Base-by-base conservation (phyloP, 2,797 vertebrate species). In the Falco biarmicus region DNA sequence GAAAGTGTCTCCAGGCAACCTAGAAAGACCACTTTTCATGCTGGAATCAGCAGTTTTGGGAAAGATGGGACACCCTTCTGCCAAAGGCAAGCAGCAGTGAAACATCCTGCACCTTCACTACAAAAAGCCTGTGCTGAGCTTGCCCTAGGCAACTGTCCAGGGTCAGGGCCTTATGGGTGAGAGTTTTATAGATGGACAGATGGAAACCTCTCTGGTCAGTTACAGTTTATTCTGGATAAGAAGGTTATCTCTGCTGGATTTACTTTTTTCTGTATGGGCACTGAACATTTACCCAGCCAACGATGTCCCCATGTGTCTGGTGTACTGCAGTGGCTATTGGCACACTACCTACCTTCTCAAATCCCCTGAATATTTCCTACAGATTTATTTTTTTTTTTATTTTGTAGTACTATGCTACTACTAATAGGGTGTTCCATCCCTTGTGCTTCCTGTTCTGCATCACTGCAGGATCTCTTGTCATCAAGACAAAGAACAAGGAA, bases 271-370 rank as follows among this genome's bases (percentile, higher is more conserved):
- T 89, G 43, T 51, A 65, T 10, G 56, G 59, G 39, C 47, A 61
- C 24, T 6, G 19, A 85, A 57, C 20, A 64, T 57, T 81, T 84
- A 47, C 56, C 60, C 53, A 57, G 39, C 28, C 28, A 45, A 8
- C 1, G 1, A 34, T n/a, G 31, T 70, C 8, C 50, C 12, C 3
- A 0, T 5, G 4, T 59, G 16, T 16, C 56, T 59, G 32, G 3
- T 18, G 19, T 28, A 45, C 21, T 68, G 51, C 32, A 48, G 53
- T 31, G 71, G 24, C 18, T 89, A 56, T 43, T 56, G 47, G 50
- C 32, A 64, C 13, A 6, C n/a, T 70, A 31, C 19, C 29, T 87
- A 31, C 19, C 29, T 87, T 47, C 54, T 65, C 50, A 31, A 22
- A 63, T 24, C 21, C 32, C 76, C 71, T 87, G 9, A 77, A 31